Conservation (phyloP, 2,888 invertebrate genomes). For the Ferrisia virgata region DNA sequence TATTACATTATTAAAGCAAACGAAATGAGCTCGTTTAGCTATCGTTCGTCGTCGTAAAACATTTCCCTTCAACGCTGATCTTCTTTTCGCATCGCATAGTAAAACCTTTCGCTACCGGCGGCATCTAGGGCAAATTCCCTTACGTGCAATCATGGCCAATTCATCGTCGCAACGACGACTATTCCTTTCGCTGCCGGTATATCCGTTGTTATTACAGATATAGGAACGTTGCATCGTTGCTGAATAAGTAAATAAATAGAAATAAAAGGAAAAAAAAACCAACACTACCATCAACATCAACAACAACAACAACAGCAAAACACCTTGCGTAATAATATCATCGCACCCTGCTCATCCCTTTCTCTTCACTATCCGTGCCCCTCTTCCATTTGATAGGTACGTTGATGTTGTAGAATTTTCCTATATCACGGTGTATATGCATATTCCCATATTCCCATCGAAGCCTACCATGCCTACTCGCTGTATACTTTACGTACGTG, state of each 20-base stretch:
- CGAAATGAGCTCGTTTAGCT: neutral
- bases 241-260: neutral
- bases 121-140: neutral
- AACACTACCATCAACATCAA: no score
- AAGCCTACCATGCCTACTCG: neutral
- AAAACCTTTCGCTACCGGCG: neutral
- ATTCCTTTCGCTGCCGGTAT: neutral
- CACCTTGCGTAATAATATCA: conserved; percentile 4
- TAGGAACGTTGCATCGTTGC: neutral
- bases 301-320: no score
- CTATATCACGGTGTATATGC: neutral
- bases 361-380: neutral
- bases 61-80: neutral
- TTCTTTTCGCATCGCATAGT: neutral
- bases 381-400: neutral
- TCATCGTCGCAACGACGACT: conserved; percentile 1
- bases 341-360: neutral
- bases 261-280: neutral
- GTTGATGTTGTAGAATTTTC: neutral
- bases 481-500: neutral
- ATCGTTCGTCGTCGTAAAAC: neutral
- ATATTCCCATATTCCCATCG: conserved; percentile 31
- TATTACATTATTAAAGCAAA: neutral
- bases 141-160: conserved; percentile 27
- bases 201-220: no score